Evolutionary conservation across 1,140 invertebrate species (phyloP).

Genomic region (Probaryconus sp.): DNA sequence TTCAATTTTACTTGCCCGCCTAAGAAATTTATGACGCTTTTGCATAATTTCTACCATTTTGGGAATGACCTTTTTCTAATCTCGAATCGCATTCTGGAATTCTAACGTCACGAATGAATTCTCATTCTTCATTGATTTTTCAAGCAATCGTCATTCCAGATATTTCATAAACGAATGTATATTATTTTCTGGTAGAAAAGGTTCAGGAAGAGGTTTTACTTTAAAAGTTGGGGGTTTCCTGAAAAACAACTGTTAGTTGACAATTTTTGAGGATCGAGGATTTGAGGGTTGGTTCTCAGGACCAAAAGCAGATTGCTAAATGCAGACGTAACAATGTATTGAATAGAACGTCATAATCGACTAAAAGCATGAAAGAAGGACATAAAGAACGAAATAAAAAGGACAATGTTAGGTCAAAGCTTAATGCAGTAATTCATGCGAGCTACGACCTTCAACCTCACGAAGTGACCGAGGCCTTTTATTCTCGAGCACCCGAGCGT

Average conservation of each 20-base stretch:
- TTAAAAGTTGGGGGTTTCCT: too few relatives aligned
- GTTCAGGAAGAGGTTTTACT: too few relatives aligned
- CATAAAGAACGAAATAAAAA: conserved; percentile 58
- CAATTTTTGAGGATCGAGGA: too few relatives aligned
- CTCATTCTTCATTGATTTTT: conserved; percentile 49
- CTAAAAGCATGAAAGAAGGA: conserved; percentile 48
- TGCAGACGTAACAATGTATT: conserved; percentile 10
- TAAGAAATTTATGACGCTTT: conserved; percentile 61
- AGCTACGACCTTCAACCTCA: conserved; percentile 61
- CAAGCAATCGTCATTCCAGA: too few relatives aligned
- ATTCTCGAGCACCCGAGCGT: conserved; percentile 56
- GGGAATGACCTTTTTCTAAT: conserved; percentile 46
- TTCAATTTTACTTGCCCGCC: conserved; percentile 56
- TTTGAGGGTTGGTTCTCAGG: too few relatives aligned
- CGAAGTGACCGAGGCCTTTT: conserved; percentile 62
- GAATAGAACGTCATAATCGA: conserved; percentile 48
- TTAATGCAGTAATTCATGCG: conserved; percentile 62
- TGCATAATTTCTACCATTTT: conserved; percentile 58
- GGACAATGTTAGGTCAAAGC: conserved; percentile 55
- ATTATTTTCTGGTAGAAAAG: too few relatives aligned
- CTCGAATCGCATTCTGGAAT: conserved; percentile 47
- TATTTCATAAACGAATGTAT: too few relatives aligned
- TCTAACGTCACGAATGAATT: conserved; percentile 46
- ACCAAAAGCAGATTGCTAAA: too few relatives aligned
- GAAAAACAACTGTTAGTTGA: too few relatives aligned